Conservation (phyloP, 2,797 vertebrate species). For the Nyctibius grandis region DNA sequence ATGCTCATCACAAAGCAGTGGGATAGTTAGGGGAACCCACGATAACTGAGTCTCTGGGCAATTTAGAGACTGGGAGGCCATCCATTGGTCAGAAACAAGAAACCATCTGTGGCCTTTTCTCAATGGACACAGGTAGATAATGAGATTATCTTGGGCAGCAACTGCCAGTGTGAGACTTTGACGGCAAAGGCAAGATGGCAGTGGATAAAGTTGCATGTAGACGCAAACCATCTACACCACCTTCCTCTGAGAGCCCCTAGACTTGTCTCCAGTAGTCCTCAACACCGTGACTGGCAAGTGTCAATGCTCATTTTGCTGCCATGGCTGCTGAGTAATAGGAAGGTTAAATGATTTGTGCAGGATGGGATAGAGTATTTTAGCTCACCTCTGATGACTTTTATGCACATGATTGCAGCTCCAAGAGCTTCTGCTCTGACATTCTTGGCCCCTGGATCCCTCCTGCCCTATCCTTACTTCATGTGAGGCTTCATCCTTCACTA, state of each 20-base stretch:
- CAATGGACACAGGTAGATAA: accelerated
- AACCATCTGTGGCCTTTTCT: background rate
- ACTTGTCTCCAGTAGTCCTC: background rate
- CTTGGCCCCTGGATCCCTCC: background rate
- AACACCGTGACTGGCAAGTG: background rate
- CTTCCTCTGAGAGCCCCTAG: background rate
- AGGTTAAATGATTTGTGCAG: background rate
- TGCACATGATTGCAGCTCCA: background rate
- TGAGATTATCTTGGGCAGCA: background rate
- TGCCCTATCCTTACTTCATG: background rate
- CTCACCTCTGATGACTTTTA: background rate
- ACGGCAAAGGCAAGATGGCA: background rate
- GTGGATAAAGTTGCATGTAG: accelerated
- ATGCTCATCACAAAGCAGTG: background rate
- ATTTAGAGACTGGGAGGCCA: background rate
- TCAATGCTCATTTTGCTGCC: background rate
- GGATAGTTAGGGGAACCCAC: background rate
- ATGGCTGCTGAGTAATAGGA: background rate
- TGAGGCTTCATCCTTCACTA: background rate
- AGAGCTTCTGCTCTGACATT: background rate
- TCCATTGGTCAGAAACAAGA: background rate
- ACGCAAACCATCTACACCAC: background rate
- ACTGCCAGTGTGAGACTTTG: background rate
- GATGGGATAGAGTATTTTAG: background rate
- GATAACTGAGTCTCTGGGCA: background rate